phyloP scores from a whole-genome alignment of 92 coral and sea anemone species.

The Umimayanthus chanpuru region DNA sequence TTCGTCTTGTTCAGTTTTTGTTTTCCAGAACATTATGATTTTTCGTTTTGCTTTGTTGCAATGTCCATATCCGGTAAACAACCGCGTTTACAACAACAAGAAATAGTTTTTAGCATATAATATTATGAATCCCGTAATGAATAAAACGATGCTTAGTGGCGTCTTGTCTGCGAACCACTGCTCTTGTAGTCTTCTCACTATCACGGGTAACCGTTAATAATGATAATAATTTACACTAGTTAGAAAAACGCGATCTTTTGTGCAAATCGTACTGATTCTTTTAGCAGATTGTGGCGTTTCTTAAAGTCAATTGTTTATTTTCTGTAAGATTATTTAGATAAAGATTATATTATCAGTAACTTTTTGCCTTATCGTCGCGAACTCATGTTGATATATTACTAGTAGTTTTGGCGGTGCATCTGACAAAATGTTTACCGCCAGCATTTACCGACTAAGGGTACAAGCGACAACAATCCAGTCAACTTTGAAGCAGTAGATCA shows the following conservation, averaged over 20 bases:
- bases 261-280: neutral
- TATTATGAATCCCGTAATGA: no score
- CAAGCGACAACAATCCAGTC: no score
- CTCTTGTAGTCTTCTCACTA: neutral
- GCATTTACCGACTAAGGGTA: no score
- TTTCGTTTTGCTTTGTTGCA: neutral
- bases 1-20: neutral
- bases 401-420: neutral
- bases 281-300: neutral
- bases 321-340: neutral
- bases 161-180: no score
- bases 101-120: neutral
- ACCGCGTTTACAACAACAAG: neutral
- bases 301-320: neutral
- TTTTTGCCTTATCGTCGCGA: no score
- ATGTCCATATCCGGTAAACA: neutral
- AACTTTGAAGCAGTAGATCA: no score
- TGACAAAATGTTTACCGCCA: neutral
- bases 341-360: no score
- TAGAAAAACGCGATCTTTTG: neutral
- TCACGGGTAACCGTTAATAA: no score
- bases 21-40: neutral
- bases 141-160: neutral
- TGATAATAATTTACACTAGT: no score
- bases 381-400: neutral